Percentiles rank a stretch among this genome's conserved stretches.
Evolutionary conservation across 2,113 vertebrate species (phyloP).

Genomic region (Tamias sibiricus): DNA sequence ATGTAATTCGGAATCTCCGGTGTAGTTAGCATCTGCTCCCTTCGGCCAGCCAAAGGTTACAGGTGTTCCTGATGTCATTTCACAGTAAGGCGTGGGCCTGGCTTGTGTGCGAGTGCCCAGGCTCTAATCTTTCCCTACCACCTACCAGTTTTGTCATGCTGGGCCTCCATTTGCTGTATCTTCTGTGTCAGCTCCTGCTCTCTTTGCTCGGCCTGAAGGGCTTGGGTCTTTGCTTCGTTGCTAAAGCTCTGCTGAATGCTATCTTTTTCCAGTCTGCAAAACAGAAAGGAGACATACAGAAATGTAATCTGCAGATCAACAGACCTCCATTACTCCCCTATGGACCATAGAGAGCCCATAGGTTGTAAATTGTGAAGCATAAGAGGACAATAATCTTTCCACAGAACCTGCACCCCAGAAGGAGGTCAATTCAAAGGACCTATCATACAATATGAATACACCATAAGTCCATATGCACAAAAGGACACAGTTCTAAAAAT

Average conservation of each 20-base stretch:
- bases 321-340: not conserved
- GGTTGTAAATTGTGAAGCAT: not conserved
- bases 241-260: slow-evolving; percentile 89
- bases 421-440: slow-evolving; percentile 52
- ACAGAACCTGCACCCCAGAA: not conserved
- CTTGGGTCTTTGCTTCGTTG: slow-evolving; percentile 90
- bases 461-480: not conserved
- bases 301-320: slow-evolving; percentile 53
- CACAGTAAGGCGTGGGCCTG: slow-evolving; percentile 91
- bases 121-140: slow-evolving; percentile 91
- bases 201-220: slow-evolving; percentile 91
- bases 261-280: slow-evolving; percentile 92
- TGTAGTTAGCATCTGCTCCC: slow-evolving; percentile 96
- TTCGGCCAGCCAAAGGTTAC: slow-evolving; percentile 97
- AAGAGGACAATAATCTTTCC: slow-evolving; percentile 51
- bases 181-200: slow-evolving; percentile 93
- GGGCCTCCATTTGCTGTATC: slow-evolving; percentile 94
- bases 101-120: slow-evolving; percentile 88
- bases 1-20: slow-evolving; percentile 93
- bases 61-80: slow-evolving; percentile 96
- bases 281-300: slow-evolving; percentile 68
- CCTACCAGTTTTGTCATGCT: slow-evolving; percentile 95
- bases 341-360: slow-evolving; percentile 43
- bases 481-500: not conserved
- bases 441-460: slow-evolving; percentile 55